Percentiles rank a stretch among this genome's conserved stretches.
Conservation (phyloP, 2,888 invertebrate species). For the Clanis bilineata region DNA sequence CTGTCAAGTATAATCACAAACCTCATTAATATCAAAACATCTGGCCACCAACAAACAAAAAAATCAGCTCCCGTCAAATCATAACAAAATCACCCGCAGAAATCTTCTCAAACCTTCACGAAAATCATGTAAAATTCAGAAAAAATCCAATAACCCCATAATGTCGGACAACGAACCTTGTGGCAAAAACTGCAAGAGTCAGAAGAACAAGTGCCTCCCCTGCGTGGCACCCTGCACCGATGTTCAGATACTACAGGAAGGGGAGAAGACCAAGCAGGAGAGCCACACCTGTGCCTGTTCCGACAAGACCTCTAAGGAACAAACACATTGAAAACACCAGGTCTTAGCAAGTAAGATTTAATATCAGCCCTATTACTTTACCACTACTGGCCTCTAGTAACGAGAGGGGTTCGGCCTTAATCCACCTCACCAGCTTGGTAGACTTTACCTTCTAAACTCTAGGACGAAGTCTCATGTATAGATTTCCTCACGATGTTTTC, state of each 20-base stretch:
- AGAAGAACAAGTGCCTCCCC: constrained; percentile 36
- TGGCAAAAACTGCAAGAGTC: constrained; percentile 32
- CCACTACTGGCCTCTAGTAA: too few relatives aligned
- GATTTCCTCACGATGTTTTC: too few relatives aligned
- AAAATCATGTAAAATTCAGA: background rate
- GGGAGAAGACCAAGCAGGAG: constrained; percentile 19
- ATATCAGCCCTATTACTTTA: too few relatives aligned
- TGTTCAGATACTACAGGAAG: constrained; percentile 4
- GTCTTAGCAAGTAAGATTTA: background rate
- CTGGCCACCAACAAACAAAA: background rate
- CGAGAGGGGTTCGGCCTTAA: too few relatives aligned
- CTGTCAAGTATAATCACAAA: background rate
- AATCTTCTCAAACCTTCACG: constrained; percentile 8
- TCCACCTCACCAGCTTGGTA: too few relatives aligned
- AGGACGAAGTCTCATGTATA: too few relatives aligned
- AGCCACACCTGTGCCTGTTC: constrained; percentile 7
- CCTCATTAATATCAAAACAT: too few relatives aligned
- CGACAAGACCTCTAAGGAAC: background rate
- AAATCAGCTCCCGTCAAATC: background rate
- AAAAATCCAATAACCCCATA: constrained; percentile 15
- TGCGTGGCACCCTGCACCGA: constrained; percentile 31
- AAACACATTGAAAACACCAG: background rate
- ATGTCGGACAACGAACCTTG: constrained; percentile 38
- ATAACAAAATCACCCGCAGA: background rate
- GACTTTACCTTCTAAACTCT: too few relatives aligned